These are phyloP conservation scores for Eurypyga helias DNA, from an alignment of 2,113 vertebrate genomes.

Conservation along the genomic window DNA sequence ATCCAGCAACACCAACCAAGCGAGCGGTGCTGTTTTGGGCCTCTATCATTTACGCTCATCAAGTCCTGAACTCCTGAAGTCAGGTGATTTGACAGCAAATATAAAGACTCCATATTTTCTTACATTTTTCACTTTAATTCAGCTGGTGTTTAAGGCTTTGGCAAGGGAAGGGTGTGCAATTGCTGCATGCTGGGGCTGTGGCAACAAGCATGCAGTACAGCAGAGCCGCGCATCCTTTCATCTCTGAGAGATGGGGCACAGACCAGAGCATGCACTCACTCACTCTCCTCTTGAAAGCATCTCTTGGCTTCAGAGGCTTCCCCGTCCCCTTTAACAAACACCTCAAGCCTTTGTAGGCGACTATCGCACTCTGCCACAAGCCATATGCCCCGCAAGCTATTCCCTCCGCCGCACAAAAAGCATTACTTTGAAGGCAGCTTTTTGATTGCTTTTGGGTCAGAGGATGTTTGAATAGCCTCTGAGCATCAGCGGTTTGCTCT, in stretches of 20 bases:
- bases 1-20: rapidly evolving
- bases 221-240: background rate
- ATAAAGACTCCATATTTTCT: rapidly evolving
- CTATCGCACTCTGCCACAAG: background rate
- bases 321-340: background rate
- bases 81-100: background rate
- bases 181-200: background rate
- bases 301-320: slow-evolving; percentile 35
- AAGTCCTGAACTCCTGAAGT: background rate
- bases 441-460: background rate
- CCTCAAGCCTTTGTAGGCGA: background rate
- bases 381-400: background rate
- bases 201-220: background rate
- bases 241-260: background rate
- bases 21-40: background rate
- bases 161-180: background rate
- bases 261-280: rapidly evolving
- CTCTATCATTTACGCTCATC: rapidly evolving
- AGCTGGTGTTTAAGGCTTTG: background rate
- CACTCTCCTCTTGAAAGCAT: background rate
- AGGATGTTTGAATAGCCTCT: rapidly evolving
- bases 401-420: background rate
- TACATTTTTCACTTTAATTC: background rate
- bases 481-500: background rate
- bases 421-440: slow-evolving; percentile 5